These are phyloP conservation scores for Drosophila busckii DNA, from an alignment of 1,140 invertebrate species.

Conservation along the genomic window DNA sequence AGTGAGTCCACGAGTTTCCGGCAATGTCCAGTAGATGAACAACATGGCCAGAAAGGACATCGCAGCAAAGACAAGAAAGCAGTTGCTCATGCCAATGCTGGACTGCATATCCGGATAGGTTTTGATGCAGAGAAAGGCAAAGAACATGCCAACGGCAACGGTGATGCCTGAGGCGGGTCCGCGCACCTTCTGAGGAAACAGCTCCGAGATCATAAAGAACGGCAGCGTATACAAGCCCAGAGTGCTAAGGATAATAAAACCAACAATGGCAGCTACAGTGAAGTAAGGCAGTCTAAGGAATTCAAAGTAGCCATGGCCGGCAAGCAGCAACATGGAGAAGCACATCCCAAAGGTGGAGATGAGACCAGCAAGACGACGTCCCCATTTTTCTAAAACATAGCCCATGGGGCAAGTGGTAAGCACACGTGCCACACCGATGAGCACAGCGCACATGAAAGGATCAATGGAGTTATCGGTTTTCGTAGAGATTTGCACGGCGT, in stretches of 20 bases:
- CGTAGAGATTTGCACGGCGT: slow-evolving; percentile 84
- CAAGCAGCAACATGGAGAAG: slow-evolving; percentile 81
- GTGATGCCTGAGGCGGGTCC: slow-evolving; percentile 85
- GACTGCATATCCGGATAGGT: slow-evolving; percentile 83
- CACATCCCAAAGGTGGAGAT: slow-evolving; percentile 83
- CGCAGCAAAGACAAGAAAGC: slow-evolving; percentile 86
- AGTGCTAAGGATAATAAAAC: slow-evolving; percentile 83
- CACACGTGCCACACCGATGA: slow-evolving; percentile 81
- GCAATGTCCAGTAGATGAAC: slow-evolving; percentile 85
- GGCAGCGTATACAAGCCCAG: slow-evolving; percentile 84
- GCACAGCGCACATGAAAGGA: slow-evolving; percentile 81
- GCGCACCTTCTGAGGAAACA: slow-evolving; percentile 84
- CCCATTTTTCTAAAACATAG: slow-evolving; percentile 81
- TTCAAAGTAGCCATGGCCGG: slow-evolving; percentile 64
- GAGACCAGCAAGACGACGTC: slow-evolving; percentile 81
- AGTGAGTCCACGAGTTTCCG: slow-evolving; percentile 89
- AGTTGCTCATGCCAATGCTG: slow-evolving; percentile 81
- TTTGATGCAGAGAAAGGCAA: slow-evolving; percentile 87
- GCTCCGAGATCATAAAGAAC: slow-evolving; percentile 88
- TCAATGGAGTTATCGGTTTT: slow-evolving; percentile 82
- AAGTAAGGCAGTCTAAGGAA: slow-evolving; percentile 50
- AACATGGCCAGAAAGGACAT: slow-evolving; percentile 84
- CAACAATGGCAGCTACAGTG: slow-evolving; percentile 80
- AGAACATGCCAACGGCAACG: slow-evolving; percentile 84
- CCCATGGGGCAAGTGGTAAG: slow-evolving; percentile 81